Percentiles rank a stretch among this genome's conserved stretches.
These are phyloP conservation scores for Hecatera dysodea DNA, from an alignment of 2,888 invertebrate genomes.

Conservation along the genomic window DNA sequence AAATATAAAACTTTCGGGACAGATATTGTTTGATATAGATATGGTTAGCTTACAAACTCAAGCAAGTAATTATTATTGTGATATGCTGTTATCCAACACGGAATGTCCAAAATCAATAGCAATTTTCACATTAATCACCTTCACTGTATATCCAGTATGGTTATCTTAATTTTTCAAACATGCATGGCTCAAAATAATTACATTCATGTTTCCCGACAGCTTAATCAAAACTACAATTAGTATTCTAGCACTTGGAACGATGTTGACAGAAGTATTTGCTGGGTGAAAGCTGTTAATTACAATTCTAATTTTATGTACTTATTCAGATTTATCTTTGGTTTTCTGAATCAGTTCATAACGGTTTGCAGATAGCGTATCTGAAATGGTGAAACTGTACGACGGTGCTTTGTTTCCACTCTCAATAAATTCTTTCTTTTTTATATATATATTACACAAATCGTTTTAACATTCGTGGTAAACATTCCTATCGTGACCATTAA, in stretches of 20 bases:
- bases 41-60: too few species aligned
- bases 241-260: constrained; percentile 29
- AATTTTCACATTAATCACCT: background rate
- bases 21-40: too few species aligned
- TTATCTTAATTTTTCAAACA: constrained; percentile 41
- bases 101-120: background rate
- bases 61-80: too few species aligned
- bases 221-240: constrained; percentile 60
- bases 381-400: background rate
- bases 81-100: too few species aligned
- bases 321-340: background rate
- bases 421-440: background rate
- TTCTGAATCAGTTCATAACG: too few species aligned
- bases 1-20: too few species aligned
- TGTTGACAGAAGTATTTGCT: constrained; percentile 33
- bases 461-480: constrained; percentile 32
- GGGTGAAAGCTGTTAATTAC: constrained; percentile 30
- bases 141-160: background rate
- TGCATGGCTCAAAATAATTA: constrained; percentile 35
- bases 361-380: too few species aligned
- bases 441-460: constrained; percentile 27
- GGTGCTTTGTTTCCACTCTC: constrained; percentile 7
- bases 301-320: background rate
- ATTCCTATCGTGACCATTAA: constrained; percentile 53
- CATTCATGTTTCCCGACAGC: constrained; percentile 45